These are phyloP conservation scores for Rhineura floridana DNA, from an alignment of 2,113 vertebrate genomes.

Conservation along the genomic window DNA sequence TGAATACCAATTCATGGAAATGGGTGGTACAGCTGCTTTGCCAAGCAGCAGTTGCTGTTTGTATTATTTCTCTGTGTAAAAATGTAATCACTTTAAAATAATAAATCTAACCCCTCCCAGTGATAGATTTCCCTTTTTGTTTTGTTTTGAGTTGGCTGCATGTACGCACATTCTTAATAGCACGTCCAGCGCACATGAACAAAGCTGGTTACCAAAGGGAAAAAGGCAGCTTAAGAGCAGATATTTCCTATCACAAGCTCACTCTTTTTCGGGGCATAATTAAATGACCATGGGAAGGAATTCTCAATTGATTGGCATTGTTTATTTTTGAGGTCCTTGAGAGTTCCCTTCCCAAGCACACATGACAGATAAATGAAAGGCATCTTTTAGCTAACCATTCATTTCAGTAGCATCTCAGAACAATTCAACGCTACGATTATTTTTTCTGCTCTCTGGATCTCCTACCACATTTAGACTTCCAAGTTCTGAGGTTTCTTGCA, in stretches of 20 bases:
- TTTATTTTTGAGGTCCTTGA: neutral
- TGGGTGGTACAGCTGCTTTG: constrained; percentile 68
- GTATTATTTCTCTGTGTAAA: constrained; percentile 62
- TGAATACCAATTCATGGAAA: constrained; percentile 73
- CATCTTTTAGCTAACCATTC: neutral
- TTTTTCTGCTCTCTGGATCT: constrained; percentile 29
- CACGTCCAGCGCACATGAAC: constrained; percentile 51
- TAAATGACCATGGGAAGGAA: constrained; percentile 32
- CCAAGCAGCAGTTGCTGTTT: constrained; percentile 64
- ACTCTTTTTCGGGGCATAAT: constrained; percentile 5
- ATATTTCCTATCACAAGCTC: constrained; percentile 35
- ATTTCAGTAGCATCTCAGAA: constrained; percentile 1
- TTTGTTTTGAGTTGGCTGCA: constrained; percentile 45
- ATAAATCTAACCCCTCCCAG: constrained; percentile 62
- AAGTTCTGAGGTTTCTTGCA: constrained; percentile 34
- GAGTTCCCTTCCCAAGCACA: neutral
- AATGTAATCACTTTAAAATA: constrained; percentile 63
- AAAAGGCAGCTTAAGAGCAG: constrained; percentile 59
- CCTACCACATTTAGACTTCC: neutral
- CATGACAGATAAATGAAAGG: constrained; percentile 17
- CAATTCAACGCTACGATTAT: neutral
- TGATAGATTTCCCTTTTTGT: constrained; percentile 51
- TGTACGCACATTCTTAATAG: constrained; percentile 40
- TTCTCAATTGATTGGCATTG: neutral
- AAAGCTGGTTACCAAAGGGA: constrained; percentile 49